Conservation (phyloP, 2,888 invertebrate genomes). For the Acronicta psi region DNA sequence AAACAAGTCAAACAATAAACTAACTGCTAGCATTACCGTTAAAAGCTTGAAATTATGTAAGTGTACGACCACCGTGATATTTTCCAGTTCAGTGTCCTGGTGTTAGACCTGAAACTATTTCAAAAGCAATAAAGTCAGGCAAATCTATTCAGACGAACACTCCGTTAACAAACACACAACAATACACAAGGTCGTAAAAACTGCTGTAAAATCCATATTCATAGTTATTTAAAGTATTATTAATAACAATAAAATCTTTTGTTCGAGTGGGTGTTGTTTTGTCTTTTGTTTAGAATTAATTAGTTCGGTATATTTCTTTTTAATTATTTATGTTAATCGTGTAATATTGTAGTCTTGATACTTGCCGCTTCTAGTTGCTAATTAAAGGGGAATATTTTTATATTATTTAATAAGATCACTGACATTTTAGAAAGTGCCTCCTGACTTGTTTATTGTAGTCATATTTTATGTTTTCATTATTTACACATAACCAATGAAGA, state of each 20-base stretch:
- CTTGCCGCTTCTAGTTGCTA: constrained; percentile 9
- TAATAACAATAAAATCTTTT: constrained; percentile 35
- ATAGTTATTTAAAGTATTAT: constrained; percentile 43
- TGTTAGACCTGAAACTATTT: constrained; percentile 35
- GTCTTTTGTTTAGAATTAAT: constrained; percentile 45
- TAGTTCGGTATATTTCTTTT: constrained; percentile 29
- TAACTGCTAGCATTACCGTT: constrained; percentile 16
- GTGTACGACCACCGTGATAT: constrained; percentile 37
- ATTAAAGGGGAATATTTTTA: too few relatives aligned
- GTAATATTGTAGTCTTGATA: constrained; percentile 18
- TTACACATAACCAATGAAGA: too few relatives aligned
- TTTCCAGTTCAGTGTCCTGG: constrained; percentile 15
- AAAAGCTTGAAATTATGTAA: constrained; percentile 24
- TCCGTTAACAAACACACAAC: constrained; percentile 35
- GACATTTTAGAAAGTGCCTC: not conserved
- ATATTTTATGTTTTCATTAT: too few relatives aligned
- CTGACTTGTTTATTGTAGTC: too few relatives aligned
- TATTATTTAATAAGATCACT: too few relatives aligned
- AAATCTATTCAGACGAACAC: constrained; percentile 29
- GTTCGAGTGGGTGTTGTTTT: constrained; percentile 44
- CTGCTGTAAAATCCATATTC: constrained; percentile 43
- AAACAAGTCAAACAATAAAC: not conserved
- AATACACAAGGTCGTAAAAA: constrained; percentile 42
- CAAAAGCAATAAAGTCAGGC: constrained; percentile 41
- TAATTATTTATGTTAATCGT: constrained; percentile 14